Evolutionary conservation across 2,888 invertebrate species (phyloP), one percentile per base, ranked within the genome.

Genomic region (Orthosia gothica): DNA sequence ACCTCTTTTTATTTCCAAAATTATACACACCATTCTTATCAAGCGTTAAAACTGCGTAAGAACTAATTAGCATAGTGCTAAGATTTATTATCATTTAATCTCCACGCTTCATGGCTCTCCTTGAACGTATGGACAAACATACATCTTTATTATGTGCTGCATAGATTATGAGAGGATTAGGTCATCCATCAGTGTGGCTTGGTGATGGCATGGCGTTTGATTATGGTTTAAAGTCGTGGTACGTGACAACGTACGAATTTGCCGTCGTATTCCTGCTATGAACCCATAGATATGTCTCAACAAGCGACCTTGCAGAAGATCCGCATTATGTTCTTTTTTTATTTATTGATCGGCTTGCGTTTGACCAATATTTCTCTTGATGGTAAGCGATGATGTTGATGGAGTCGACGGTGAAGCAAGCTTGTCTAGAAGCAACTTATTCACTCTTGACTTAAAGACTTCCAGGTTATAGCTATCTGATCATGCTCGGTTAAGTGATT

Each of bases 51-150:
- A 58, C 23, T 52, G 65, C 47, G 65, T 20, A 16, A 72, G 55
- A 84, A 77, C 82, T 76, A 81, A 82, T 85, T 76, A 70, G 76
- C 82, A 77, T 69, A 74, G 52, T 76, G 61, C 23, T 26, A 62
- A 75, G 75, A 76, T 87, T 80, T 71, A 76, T 76, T 83, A 74
- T 80, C 80, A 74, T 64, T 71, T 86, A 82, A 87, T 87, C 83
- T 81, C 71, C 40, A 67, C 74, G 74, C 64, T 76, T 74, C 62
- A 78, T 62, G 67, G 52, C n/a, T 87, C 32, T 81, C 82, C 80
- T 87, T 84, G 84, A 61, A 16, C 49, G 50, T 75, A 63, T 64
- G 69, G 78, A 64, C 67, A 74, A 74, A 82, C 74, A 72, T 66
- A 13, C 70, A 76, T 70, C 73, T 77, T 83, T 71, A 82, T 66